phyloP scores from a whole-genome alignment of 2,888 invertebrate genomes.

The Taphrorychus bicolor region DNA sequence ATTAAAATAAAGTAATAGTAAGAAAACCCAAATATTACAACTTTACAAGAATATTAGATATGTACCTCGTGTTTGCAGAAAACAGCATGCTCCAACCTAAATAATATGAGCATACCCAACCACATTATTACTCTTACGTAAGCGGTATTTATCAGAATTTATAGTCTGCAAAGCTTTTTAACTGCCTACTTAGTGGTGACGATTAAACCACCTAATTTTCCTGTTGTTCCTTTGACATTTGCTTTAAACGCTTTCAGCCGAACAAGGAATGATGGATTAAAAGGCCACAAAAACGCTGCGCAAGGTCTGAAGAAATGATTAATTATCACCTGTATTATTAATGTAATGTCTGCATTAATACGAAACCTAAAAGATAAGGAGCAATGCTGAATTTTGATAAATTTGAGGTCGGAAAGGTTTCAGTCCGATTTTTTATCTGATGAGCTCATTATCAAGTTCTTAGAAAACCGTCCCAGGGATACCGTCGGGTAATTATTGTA shows the following conservation, averaged over 20 bases:
- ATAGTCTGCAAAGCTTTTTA: not conserved
- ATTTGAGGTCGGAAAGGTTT: not conserved
- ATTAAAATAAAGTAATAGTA: too few relatives aligned
- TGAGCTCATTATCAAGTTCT: too few relatives aligned
- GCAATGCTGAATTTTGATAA: not conserved
- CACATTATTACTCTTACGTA: too few relatives aligned
- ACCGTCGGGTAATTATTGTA: too few relatives aligned
- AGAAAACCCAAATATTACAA: too few relatives aligned
- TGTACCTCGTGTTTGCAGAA: too few relatives aligned
- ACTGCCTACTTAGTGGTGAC: not conserved
- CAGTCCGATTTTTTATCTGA: too few relatives aligned
- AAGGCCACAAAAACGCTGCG: constrained; percentile 7
- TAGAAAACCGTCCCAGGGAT: too few relatives aligned
- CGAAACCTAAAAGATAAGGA: not conserved
- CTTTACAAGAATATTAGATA: too few relatives aligned
- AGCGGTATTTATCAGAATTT: not conserved
- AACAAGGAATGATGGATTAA: constrained; percentile 18
- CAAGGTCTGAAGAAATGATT: constrained; percentile 14
- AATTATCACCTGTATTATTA: constrained; percentile 14
- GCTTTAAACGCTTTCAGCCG: constrained; percentile 10
- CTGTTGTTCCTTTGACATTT: constrained; percentile 23
- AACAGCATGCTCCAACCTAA: too few relatives aligned
- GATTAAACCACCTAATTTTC: constrained; percentile 9
- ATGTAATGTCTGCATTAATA: constrained; percentile 18
- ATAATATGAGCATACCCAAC: too few relatives aligned